Percentiles rank a stretch among this genome's conserved stretches.
These are phyloP conservation scores for Suillia variegata DNA, from an alignment of 2,888 invertebrate genomes.

Conservation along the genomic window DNA sequence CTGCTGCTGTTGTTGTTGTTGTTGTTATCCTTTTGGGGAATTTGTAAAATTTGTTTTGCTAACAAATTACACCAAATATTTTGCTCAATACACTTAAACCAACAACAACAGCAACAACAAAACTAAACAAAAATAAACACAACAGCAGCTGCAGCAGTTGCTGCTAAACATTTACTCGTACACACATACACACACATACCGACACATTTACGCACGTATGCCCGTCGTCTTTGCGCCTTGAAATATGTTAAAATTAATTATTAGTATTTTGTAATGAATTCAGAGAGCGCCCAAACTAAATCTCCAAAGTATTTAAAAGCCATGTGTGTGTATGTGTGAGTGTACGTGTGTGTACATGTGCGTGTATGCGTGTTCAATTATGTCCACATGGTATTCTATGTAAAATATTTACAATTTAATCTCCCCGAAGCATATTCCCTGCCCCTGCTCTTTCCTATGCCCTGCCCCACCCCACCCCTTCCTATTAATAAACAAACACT, in stretches of 20 bases:
- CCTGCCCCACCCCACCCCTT: too few species aligned
- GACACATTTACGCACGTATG: background rate
- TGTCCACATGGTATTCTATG: slow-evolving; percentile 7
- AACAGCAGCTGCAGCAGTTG: background rate
- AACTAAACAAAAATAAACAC: slow-evolving; percentile 9
- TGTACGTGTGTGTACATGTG: slow-evolving; percentile 15
- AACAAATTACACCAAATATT: slow-evolving; percentile 24
- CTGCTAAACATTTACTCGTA: background rate
- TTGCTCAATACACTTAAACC: slow-evolving; percentile 7
- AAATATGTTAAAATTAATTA: slow-evolving; percentile 32
- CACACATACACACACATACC: background rate
- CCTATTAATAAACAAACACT: too few species aligned
- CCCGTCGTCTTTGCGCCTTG: slow-evolving; percentile 16
- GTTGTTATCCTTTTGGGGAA: slow-evolving; percentile 23
- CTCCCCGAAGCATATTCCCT: slow-evolving; percentile 23
- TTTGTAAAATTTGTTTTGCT: slow-evolving; percentile 19
- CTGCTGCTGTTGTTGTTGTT: slow-evolving; percentile 9
- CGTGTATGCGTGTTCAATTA: slow-evolving; percentile 8
- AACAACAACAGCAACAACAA: slow-evolving; percentile 16
- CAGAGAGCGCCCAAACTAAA: slow-evolving; percentile 3
- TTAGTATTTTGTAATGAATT: slow-evolving; percentile 24
- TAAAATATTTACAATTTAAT: slow-evolving; percentile 30
- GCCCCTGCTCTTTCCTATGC: too few species aligned
- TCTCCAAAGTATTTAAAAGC: slow-evolving; percentile 16
- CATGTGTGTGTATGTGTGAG: background rate